Percentiles rank a stretch among this genome's conserved stretches.
phyloP scores from a whole-genome alignment of 2,113 vertebrate species.

The Apodemus speciosus region DNA sequence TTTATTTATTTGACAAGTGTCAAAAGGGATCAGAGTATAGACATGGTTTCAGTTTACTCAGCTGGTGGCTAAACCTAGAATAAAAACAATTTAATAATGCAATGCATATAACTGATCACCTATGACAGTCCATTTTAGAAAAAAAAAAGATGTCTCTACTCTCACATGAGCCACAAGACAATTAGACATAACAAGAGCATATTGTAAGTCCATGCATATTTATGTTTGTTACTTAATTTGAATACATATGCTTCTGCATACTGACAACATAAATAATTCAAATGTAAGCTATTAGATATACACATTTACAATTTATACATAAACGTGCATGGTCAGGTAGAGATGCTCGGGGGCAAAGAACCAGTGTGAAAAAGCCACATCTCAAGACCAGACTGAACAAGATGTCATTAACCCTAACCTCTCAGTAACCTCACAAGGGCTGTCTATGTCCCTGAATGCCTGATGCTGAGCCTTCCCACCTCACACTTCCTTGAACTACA shows the following conservation, averaged over 20 bases:
- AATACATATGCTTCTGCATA: not conserved
- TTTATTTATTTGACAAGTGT: not conserved
- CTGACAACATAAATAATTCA: not conserved
- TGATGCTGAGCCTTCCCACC: not conserved
- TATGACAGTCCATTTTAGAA: not conserved
- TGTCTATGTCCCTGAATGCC: not conserved
- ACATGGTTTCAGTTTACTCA: not conserved
- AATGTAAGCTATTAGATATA: not conserved
- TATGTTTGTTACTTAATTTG: not conserved
- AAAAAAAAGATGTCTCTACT: not conserved
- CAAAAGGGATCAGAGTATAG: not conserved
- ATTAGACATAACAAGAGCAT: not conserved
- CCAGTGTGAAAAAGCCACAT: not conserved
- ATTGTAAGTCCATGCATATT: not conserved
- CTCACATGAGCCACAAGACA: not conserved
- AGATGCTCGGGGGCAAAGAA: not conserved
- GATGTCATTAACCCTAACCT: not conserved
- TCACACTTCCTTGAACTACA: slow-evolving; percentile 1
- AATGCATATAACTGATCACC: not conserved
- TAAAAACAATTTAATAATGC: not conserved
- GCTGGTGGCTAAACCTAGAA: not conserved
- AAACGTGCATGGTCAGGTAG: not conserved
- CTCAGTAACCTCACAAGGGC: too few species aligned
- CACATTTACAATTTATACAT: not conserved
- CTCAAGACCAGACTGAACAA: not conserved